Base-by-base conservation (phyloP, 1,140 invertebrate genomes). In the Bemisia tabaci region DNA sequence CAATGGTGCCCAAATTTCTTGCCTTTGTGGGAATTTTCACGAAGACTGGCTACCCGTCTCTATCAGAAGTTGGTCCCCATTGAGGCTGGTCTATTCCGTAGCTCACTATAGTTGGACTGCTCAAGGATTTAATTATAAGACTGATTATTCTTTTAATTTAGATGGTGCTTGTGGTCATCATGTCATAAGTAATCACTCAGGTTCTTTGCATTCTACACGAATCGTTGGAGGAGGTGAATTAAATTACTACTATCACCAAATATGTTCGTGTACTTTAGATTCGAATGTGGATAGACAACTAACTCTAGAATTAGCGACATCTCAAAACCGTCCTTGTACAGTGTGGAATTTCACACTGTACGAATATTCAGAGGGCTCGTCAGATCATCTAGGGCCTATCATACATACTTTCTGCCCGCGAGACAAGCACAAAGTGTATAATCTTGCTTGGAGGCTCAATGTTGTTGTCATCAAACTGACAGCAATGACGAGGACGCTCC, bases 261-360 rank as follows among this genome's bases (percentile, higher is more conserved):
- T 83, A 71, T 89, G 87, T 75, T 85, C 83, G 48, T 89, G 86
- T 85, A 82, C 85, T 23, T 74, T 89, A 59, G 83, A 87, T 69
- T 87, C 86, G 2, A 81, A 83, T 68, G 81, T 83, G 12, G 84
- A 87, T 74, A 80, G 86, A 58, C 83, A 85, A 73, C 78, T 89
- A 62, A 83, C 81, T 69, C 82, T 88, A 64, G 85, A 87, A 75
- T 80, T 88, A 66, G 81, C 82, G 66, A 87, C 85, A 12, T 80
- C 80, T 68, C 86, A 88, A 78, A 82, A 81, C 72, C 77, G 86
- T 67, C 83, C 85, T 1, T 88, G 87, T 74, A 83, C 82, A 48
- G 85, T 85, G 11, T 88, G 86, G 86, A 88, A 88, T 74, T 81
- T 88, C 68, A 86, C 83, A 58, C 79, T 88, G 68, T 85, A 87